A percentile compares a stretch with the other conserved stretches of the same genome.
These are phyloP conservation scores for Sapajus apella DNA, from an alignment of 2,113 vertebrate species.

Conservation along the genomic window DNA sequence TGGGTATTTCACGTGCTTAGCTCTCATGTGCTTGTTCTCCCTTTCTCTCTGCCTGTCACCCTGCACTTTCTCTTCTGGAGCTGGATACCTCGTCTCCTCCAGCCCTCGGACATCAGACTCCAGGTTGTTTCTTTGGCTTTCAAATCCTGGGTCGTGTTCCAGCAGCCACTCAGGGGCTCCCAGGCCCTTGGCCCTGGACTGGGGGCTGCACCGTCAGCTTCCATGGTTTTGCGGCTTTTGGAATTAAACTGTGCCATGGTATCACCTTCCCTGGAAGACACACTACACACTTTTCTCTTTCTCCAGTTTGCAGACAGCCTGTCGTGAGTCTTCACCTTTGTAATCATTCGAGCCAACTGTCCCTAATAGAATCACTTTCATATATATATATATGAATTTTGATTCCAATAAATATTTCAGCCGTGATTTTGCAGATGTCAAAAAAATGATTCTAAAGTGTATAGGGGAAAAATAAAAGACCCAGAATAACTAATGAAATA, in stretches of 20 bases:
- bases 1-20: no score
- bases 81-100: not conserved
- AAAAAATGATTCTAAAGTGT: not conserved
- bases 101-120: not conserved
- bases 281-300: not conserved
- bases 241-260: not conserved
- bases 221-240: not conserved
- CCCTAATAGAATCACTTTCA: not conserved
- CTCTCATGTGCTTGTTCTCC: no score
- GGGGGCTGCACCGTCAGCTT: not conserved
- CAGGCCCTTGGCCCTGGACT: not conserved
- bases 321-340: not conserved
- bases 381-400: not conserved
- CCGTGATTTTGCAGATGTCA: not conserved
- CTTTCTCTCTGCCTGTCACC: not conserved
- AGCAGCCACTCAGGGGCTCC: not conserved
- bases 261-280: not conserved
- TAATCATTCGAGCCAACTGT: not conserved
- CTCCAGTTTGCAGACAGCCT: not conserved
- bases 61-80: not conserved
- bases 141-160: not conserved
- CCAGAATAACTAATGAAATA: not conserved
- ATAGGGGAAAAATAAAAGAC: not conserved
- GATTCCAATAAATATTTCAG: not conserved
- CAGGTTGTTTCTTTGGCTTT: not conserved